Percentiles rank a stretch among this genome's conserved stretches.
phyloP scores from a whole-genome alignment of 2,888 invertebrate species.

The Phaedon cochleariae region DNA sequence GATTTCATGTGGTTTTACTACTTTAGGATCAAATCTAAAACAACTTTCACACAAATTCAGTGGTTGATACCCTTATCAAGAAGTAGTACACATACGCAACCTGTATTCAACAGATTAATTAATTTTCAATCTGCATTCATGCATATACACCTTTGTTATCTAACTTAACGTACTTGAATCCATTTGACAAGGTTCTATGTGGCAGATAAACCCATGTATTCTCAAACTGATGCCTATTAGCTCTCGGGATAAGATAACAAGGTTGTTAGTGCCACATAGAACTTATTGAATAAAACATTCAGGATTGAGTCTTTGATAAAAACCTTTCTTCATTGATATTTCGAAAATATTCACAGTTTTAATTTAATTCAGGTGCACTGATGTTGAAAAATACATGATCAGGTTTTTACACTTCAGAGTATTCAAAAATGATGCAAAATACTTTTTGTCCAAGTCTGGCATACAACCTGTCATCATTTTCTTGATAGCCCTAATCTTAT shows the following conservation, averaged over 20 bases:
- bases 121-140: not conserved
- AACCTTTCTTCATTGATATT: not conserved
- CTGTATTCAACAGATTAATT: not conserved
- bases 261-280: slow-evolving; percentile 2
- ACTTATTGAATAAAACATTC: slow-evolving; percentile 6
- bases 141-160: slow-evolving; percentile 8
- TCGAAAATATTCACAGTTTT: not conserved
- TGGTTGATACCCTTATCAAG: not conserved
- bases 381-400: not conserved
- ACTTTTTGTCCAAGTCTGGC: slow-evolving; percentile 13
- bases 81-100: not conserved
- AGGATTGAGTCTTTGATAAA: not conserved
- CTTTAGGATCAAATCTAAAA: not conserved
- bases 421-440: slow-evolving; percentile 12
- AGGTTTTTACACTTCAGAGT: not conserved
- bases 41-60: not conserved
- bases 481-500: slow-evolving; percentile 15
- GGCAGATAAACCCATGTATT: slow-evolving; percentile 3
- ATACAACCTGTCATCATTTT: slow-evolving; percentile 20
- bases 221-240: not conserved
- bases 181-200: slow-evolving; percentile 12
- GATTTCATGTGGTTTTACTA: slow-evolving; percentile 1
- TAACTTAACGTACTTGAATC: slow-evolving; percentile 1
- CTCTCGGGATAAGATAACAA: not conserved
- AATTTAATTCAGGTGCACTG: not conserved